Percentiles rank a stretch among this genome's conserved stretches.
phyloP scores from a whole-genome alignment of 2,797 vertebrate species.

The Dicrostonyx torquatus region DNA sequence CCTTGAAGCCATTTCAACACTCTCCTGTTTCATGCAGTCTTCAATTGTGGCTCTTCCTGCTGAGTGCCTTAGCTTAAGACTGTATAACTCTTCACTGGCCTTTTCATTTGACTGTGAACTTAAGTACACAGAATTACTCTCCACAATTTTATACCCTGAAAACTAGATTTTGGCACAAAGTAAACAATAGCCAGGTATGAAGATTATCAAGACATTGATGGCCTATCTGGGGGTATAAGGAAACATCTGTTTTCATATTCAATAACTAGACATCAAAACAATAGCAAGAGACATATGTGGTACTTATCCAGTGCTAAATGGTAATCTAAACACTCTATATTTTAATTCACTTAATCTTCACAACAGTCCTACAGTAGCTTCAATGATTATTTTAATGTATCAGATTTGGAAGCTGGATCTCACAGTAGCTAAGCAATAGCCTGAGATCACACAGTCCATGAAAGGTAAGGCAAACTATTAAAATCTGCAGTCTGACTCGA shows the following conservation, averaged over 20 bases:
- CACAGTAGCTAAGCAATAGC: slow-evolving; percentile 30
- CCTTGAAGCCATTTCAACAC: slow-evolving; percentile 45
- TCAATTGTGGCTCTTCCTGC: not conserved
- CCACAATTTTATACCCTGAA: not conserved
- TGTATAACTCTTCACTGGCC: not conserved
- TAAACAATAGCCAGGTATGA: slow-evolving; percentile 9
- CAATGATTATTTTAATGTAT: slow-evolving; percentile 28
- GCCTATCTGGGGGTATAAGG: not conserved
- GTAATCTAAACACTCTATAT: not conserved
- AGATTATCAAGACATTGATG: not conserved
- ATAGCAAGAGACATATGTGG: not conserved
- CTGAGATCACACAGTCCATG: not conserved
- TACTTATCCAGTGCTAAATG: not conserved
- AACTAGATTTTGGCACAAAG: not conserved
- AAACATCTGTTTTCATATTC: slow-evolving; percentile 32
- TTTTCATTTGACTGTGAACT: not conserved
- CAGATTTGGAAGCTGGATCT: slow-evolving; percentile 10
- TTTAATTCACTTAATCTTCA: slow-evolving; percentile 17
- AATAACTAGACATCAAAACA: slow-evolving; percentile 44
- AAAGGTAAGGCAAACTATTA: slow-evolving; percentile 8
- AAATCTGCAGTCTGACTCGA: not conserved
- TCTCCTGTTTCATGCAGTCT: not conserved
- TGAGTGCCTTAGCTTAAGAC: slow-evolving; percentile 20
- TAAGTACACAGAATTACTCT: not conserved
- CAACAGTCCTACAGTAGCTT: not conserved